These are phyloP conservation scores for Habrosyne pyritoides DNA, from an alignment of 2,888 invertebrate genomes.

Conservation along the genomic window DNA sequence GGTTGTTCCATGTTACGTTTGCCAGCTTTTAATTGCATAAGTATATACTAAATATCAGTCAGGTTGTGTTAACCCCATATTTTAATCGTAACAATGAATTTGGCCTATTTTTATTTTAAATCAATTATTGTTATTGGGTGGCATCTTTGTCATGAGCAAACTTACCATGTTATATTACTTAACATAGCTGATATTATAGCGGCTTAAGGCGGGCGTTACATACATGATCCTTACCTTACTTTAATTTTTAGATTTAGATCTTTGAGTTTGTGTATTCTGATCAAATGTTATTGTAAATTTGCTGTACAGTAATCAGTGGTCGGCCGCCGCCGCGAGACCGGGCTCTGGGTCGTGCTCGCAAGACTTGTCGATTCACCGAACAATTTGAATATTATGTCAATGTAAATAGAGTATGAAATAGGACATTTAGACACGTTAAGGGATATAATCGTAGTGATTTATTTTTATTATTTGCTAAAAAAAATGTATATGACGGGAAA, in stretches of 20 bases:
- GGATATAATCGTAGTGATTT: slow-evolving; percentile 75
- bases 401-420: slow-evolving; percentile 81
- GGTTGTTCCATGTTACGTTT: slow-evolving; percentile 52
- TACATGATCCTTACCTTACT: slow-evolving; percentile 70
- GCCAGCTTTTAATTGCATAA: slow-evolving; percentile 47
- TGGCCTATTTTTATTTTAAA: slow-evolving; percentile 73
- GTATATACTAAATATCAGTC: slow-evolving; percentile 45
- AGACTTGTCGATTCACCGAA: slow-evolving; percentile 71
- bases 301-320: slow-evolving; percentile 69
- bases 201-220: slow-evolving; percentile 78
- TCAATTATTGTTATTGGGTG: slow-evolving; percentile 50
- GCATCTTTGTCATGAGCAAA: slow-evolving; percentile 73
- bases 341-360: slow-evolving; percentile 50
- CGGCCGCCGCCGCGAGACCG: slow-evolving; percentile 58
- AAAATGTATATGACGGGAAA: slow-evolving; percentile 55
- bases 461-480: slow-evolving; percentile 66
- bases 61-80: slow-evolving; percentile 73
- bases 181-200: slow-evolving; percentile 79
- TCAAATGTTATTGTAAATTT: slow-evolving; percentile 81
- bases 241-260: slow-evolving; percentile 74
- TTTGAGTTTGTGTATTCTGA: slow-evolving; percentile 80
- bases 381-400: slow-evolving; percentile 75
- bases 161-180: slow-evolving; percentile 70
- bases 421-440: slow-evolving; percentile 71
- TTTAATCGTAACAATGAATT: slow-evolving; percentile 71